Evolutionary conservation across 2,888 invertebrate species (phyloP).

Genomic region (Ophioninae sp.): DNA sequence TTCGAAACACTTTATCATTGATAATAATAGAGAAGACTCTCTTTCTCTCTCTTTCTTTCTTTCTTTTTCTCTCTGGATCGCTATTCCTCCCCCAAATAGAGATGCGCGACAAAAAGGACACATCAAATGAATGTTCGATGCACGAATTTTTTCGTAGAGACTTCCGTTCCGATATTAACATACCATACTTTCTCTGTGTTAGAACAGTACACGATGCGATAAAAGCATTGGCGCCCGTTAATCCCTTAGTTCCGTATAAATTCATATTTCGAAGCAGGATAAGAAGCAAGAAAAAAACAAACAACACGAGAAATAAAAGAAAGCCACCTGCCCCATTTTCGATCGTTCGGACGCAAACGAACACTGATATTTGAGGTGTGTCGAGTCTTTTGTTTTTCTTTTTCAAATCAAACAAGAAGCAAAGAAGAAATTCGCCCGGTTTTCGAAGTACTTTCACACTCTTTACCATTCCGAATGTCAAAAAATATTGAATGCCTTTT

Average conservation of each 20-base stretch:
- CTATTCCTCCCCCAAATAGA: background rate
- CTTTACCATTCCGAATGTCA: slow-evolving; percentile 44
- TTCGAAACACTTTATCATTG: slow-evolving; percentile 22
- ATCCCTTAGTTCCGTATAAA: slow-evolving; percentile 17
- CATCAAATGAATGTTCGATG: slow-evolving; percentile 50
- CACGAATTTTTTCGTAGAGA: slow-evolving; percentile 53
- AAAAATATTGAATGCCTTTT: slow-evolving; percentile 72
- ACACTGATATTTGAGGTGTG: background rate
- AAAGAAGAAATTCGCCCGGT: slow-evolving; percentile 26
- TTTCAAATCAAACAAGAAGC: slow-evolving; percentile 3
- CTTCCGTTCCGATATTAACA: slow-evolving; percentile 39
- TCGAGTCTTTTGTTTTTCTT: slow-evolving; percentile 1
- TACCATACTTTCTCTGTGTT: slow-evolving; percentile 27
- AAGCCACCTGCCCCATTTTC: slow-evolving; percentile 29
- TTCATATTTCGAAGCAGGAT: background rate
- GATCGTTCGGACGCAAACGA: slow-evolving; percentile 5
- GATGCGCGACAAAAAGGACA: background rate
- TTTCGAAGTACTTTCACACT: slow-evolving; percentile 41
- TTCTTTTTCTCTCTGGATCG: background rate
- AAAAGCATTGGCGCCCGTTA: slow-evolving; percentile 41
- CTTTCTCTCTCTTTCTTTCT: background rate
- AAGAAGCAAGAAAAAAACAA: background rate
- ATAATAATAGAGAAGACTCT: slow-evolving; percentile 3
- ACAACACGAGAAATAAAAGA: slow-evolving; percentile 17
- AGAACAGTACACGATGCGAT: slow-evolving; percentile 14